Base-by-base conservation (phyloP, 2,113 vertebrate species). In the Eolophus roseicapilla region DNA sequence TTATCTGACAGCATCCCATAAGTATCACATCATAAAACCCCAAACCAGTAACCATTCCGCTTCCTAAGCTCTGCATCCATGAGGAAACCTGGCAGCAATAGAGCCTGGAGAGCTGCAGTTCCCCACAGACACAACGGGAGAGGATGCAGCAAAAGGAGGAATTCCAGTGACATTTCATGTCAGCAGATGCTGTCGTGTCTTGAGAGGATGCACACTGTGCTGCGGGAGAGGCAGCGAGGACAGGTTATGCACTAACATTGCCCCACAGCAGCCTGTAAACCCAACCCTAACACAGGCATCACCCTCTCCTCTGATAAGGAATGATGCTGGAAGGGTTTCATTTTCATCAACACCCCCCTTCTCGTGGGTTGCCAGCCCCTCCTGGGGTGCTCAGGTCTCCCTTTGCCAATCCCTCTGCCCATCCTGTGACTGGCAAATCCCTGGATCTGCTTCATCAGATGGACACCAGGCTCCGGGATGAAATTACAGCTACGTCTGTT, bases 291-390 rank as follows among this genome's bases (percentile, higher is more conserved):
- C 2, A 13, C 39, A 25, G 14, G 20, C 53, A 35, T 2, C 1
- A 2, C 0, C 0, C 39, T 10, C 39, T 10, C 37, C 52, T 8
- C 52, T 11, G 11, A 6, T 7, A 21, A 41, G 19, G 10, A 70
- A 16, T 0, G 3, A 31, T n/a, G 37, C 57, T 50, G 47, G 4
- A 71, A 64, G 0, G 2, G 55, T 31, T 64, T 41, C 27, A 6
- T 10, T 41, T 64, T 28, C 50, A 65, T 68, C 62, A 57, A n/a
- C 55, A 57, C 3, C 7, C 23, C 13, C 14, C 0, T 10, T 17
- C 35, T 31, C 21, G 0, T 0, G 49, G 16, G 33, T 6, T 11
- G 15, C 43, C 39, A 31, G 64, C 65, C 24, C 28, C 43, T 76
- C 52, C 31, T 7, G 44, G 23, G 52, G 33, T 4, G 6, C 59